Base-by-base conservation (phyloP, 1,140 invertebrate species). In the Meloidogyne hapla region DNA sequence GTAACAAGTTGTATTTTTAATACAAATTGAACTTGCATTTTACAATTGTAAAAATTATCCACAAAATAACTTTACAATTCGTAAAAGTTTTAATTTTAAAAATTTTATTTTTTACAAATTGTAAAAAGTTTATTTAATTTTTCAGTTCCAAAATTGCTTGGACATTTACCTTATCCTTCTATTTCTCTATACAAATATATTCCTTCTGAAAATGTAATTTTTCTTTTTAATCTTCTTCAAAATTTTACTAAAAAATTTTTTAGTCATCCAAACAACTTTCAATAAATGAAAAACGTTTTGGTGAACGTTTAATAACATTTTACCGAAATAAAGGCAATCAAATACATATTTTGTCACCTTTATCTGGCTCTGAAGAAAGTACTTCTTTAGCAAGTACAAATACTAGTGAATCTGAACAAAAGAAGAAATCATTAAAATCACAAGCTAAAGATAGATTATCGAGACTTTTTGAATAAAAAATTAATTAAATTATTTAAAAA, bases 91-190 rank as follows among this genome's bases (percentile, higher is more conserved):
- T n/a, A n/a, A n/a, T n/a, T n/a, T n/a, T n/a, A n/a, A n/a, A n/a
- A n/a, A n/a, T 42, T 13, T 13, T 10, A 42, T 15, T 42, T 42
- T 42, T 42, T 13, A 13, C 15, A 5, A 18, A 21, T 5, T n/a
- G n/a, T 56, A n/a, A 56, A 8, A 56, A n/a, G 6, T 18, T 48
- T 0, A 0, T n/a, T n/a, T 42, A n/a, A 72, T 42, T 68, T 69
- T 72, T 72, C 26, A 73, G 71, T 84, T 26, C 85, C 84, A 12
- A 81, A 79, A 38, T 66, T 68, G n/a, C 74, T 86, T 26, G 84
- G 84, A 26, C 84, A 83, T 74, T 75, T 86, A 25, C 85, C 85
- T 2, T 86, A 82, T 73, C 84, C 84, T 1, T 69, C 75, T 15
- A 68, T 86, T 13, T 79, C 71, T 13, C 72, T 85, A 40, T 83